Conservation (phyloP, 2,797 vertebrate genomes). For the Eulemur rubriventer region DNA sequence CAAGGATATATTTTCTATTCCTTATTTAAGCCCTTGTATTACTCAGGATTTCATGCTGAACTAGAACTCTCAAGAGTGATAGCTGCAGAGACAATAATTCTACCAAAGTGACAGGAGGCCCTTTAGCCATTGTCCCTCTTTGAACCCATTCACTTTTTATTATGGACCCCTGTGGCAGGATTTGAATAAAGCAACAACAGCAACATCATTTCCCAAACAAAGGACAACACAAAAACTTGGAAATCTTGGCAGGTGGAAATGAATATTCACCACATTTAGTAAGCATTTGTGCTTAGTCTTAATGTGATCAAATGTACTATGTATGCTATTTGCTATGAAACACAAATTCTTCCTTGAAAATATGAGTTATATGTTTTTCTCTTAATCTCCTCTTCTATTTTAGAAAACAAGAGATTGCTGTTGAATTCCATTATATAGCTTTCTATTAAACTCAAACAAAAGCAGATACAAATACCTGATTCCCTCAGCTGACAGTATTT, state of each 20-base stretch:
- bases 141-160: slow-evolving; percentile 18
- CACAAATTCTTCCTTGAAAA: slow-evolving; percentile 36
- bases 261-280: slow-evolving; percentile 10
- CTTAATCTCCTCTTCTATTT: slow-evolving; percentile 7
- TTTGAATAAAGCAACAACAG: slow-evolving; percentile 41
- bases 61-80: background rate
- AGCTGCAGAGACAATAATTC: slow-evolving; percentile 32
- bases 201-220: slow-evolving; percentile 34
- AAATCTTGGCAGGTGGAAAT: background rate
- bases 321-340: background rate
- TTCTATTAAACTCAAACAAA: background rate
- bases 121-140: slow-evolving; percentile 15
- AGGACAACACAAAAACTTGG: background rate
- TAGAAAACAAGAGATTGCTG: slow-evolving; percentile 22
- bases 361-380: background rate
- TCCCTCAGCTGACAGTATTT: background rate
- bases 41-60: background rate
- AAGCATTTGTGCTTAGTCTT: background rate
- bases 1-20: background rate
- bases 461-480: background rate
- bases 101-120: slow-evolving; percentile 25
- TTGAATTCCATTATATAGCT: slow-evolving; percentile 30
- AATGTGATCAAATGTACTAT: background rate
- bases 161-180: background rate
- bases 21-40: slow-evolving; percentile 13